phyloP scores from a whole-genome alignment of 2,888 invertebrate species.

The Monopis laevigella region DNA sequence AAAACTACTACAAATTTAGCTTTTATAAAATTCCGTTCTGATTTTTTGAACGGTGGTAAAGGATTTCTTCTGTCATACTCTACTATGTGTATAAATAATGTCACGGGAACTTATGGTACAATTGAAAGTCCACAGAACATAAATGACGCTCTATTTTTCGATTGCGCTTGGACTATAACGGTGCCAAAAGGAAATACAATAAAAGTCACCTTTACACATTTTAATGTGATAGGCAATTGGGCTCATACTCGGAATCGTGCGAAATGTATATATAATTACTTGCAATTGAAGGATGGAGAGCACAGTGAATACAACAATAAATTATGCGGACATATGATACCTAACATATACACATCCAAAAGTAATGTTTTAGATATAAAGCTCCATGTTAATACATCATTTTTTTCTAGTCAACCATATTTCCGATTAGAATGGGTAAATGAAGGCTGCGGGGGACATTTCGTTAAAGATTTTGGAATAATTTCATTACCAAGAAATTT shows the following conservation, averaged over 20 bases:
- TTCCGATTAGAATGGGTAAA: constrained; percentile 86
- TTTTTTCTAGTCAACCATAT: constrained; percentile 72
- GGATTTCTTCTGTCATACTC: constrained; percentile 84
- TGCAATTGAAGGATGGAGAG: constrained; percentile 56
- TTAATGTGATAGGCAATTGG: no score
- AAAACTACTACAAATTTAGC: constrained; percentile 70
- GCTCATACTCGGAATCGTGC: background rate
- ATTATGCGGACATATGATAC: constrained; percentile 54
- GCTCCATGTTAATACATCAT: no score
- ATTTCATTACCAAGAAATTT: constrained; percentile 75
- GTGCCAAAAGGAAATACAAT: constrained; percentile 82
- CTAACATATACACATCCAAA: constrained; percentile 64
- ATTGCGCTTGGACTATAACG: constrained; percentile 82
- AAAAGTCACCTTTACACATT: constrained; percentile 83
- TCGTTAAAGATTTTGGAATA: constrained; percentile 61
- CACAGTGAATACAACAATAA: constrained; percentile 38
- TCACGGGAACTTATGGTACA: constrained; percentile 75
- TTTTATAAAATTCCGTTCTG: constrained; percentile 77
- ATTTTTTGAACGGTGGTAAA: constrained; percentile 68
- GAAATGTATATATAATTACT: constrained; percentile 59
- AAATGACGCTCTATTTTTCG: constrained; percentile 52
- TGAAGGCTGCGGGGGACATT: constrained; percentile 78
- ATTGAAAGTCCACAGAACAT: constrained; percentile 88
- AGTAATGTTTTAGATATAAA: constrained; percentile 69
- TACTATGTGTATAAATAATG: constrained; percentile 73